Conservation (phyloP, 1,140 invertebrate species). For the Penaeus indicus region DNA sequence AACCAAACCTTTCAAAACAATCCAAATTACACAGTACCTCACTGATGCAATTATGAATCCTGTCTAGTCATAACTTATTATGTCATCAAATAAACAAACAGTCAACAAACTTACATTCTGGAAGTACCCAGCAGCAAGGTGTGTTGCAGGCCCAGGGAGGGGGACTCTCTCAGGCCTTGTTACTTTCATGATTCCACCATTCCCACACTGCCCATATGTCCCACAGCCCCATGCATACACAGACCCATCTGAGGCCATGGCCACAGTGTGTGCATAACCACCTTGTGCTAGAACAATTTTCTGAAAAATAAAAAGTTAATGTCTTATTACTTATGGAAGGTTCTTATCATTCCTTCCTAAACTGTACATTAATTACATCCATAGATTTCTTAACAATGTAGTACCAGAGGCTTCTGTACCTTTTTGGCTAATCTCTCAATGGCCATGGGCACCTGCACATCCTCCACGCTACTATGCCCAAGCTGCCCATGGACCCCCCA, state of each 20-base stretch:
- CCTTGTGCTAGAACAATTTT: slow-evolving; percentile 67
- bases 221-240: slow-evolving; percentile 84
- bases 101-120: slow-evolving; percentile 79
- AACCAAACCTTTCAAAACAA: too few species aligned
- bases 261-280: slow-evolving; percentile 83
- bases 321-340: too few species aligned
- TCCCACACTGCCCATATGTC: slow-evolving; percentile 82
- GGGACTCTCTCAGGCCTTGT: slow-evolving; percentile 76
- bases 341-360: background rate
- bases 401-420: slow-evolving; percentile 66
- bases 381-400: background rate
- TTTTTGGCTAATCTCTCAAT: slow-evolving; percentile 73
- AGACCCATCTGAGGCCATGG: slow-evolving; percentile 77
- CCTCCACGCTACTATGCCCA: slow-evolving; percentile 81
- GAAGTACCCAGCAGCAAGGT: slow-evolving; percentile 84
- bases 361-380: too few species aligned
- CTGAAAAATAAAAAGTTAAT: background rate
- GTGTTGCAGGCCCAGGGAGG: slow-evolving; percentile 75
- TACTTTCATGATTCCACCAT: slow-evolving; percentile 76
- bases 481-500: slow-evolving; percentile 90
- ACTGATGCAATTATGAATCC: too few species aligned
- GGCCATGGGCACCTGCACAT: slow-evolving; percentile 76
- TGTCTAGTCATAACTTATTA: too few species aligned
- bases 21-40: too few species aligned
- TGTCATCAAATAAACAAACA: background rate